Conservation (phyloP, 1,140 invertebrate species). For the Phthorimaea operculella region DNA sequence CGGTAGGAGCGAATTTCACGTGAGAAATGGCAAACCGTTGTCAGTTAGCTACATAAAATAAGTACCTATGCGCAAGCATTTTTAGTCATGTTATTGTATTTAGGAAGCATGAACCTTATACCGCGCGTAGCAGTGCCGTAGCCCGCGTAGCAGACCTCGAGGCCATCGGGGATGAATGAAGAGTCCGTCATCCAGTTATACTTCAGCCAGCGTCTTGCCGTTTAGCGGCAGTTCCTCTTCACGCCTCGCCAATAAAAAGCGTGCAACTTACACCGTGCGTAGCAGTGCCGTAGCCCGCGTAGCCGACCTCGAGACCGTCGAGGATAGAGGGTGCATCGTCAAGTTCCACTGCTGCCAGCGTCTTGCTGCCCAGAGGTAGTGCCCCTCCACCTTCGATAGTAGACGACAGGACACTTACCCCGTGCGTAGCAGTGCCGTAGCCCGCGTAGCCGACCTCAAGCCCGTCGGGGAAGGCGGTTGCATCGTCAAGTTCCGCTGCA, state of each 20-base stretch:
- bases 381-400: too few species aligned
- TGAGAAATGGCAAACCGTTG: too few species aligned
- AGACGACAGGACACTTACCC: conserved; percentile 25
- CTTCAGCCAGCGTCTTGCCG: conserved; percentile 33
- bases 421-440: conserved; percentile 45
- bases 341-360: conserved; percentile 31
- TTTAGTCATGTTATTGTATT: too few species aligned
- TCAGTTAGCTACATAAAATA: too few species aligned
- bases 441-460: conserved; percentile 42
- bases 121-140: too few species aligned
- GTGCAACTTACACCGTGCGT: conserved; percentile 37
- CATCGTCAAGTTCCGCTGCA: conserved; percentile 29
- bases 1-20: too few species aligned
- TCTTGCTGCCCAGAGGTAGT: conserved; percentile 34
- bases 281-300: conserved; percentile 47
- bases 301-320: conserved; percentile 29
- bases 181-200: conserved; percentile 22
- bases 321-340: conserved; percentile 16
- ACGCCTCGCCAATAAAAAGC: too few species aligned
- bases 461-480: conserved; percentile 10
- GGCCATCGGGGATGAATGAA: conserved; percentile 13
- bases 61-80: too few species aligned
- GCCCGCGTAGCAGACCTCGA: conserved; percentile 43
- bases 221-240: conserved; percentile 39
- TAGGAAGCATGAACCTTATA: too few species aligned